Evolutionary conservation across 2,888 invertebrate genomes (phyloP).

Genomic region (Caenorhabditis sp.): DNA sequence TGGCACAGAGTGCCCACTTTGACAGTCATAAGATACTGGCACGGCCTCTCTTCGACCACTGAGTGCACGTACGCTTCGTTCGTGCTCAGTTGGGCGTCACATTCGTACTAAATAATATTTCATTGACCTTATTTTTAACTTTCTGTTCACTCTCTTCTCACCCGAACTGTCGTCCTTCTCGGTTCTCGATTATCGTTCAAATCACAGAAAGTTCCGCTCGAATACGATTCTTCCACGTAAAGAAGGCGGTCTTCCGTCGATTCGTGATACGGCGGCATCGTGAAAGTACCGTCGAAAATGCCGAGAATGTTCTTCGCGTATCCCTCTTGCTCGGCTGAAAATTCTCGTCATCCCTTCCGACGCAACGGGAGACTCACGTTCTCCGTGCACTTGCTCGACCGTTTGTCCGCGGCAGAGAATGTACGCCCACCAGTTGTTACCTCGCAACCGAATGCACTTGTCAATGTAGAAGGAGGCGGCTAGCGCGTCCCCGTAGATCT

Average conservation of each 20-base stretch:
- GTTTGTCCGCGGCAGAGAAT: constrained; percentile 50
- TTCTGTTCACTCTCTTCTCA: constrained; percentile 8
- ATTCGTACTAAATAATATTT: constrained; percentile 58
- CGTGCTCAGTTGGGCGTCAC: constrained; percentile 40
- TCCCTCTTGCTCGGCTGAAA: constrained; percentile 29
- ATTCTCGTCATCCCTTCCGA: not conserved
- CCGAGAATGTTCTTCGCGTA: constrained; percentile 55
- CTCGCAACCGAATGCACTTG: constrained; percentile 32
- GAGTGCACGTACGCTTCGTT: constrained; percentile 46
- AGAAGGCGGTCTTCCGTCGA: constrained; percentile 44
- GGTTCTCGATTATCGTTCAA: constrained; percentile 15
- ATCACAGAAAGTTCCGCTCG: constrained; percentile 44
- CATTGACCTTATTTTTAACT: not conserved
- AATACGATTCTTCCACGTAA: constrained; percentile 53
- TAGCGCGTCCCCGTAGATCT: constrained; percentile 23
- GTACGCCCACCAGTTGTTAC: constrained; percentile 62
- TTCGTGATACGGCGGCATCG: constrained; percentile 41
- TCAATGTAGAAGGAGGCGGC: constrained; percentile 49
- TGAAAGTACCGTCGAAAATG: constrained; percentile 44
- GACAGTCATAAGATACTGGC: constrained; percentile 51
- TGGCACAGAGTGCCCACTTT: constrained; percentile 51
- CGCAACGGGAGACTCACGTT: constrained; percentile 11
- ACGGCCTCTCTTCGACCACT: constrained; percentile 46
- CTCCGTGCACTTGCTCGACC: constrained; percentile 52
- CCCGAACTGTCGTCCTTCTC: constrained; percentile 41